Percentiles rank a stretch among this genome's conserved stretches.
Conservation (phyloP, 2,888 invertebrate species). For the Endomychus coccineus region DNA sequence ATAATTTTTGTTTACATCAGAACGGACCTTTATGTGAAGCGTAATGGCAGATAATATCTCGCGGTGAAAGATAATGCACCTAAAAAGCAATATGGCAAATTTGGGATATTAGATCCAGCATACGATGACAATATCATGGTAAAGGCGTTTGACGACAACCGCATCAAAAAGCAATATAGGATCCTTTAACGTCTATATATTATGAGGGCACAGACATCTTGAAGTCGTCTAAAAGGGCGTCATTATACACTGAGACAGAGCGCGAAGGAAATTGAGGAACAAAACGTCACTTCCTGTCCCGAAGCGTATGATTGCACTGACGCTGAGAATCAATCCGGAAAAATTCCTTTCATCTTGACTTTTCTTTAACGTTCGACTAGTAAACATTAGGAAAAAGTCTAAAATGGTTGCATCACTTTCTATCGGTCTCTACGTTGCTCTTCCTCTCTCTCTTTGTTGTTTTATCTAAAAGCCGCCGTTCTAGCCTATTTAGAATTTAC, state of each 20-base stretch:
- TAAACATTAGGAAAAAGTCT: no score
- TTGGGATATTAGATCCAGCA: slow-evolving; percentile 21
- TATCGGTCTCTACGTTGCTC: no score
- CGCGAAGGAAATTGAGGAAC: slow-evolving; percentile 32
- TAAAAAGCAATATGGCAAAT: slow-evolving; percentile 19
- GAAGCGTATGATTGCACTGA: slow-evolving; percentile 27
- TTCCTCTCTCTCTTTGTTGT: no score
- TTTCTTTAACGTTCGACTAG: slow-evolving; percentile 1
- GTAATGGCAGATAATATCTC: slow-evolving; percentile 19
- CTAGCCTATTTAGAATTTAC: no score
- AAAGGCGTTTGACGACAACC: slow-evolving; percentile 25
- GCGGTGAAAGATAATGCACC: slow-evolving; percentile 19
- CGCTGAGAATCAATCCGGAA: slow-evolving; percentile 26
- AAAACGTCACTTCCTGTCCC: slow-evolving; percentile 30
- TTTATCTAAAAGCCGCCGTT: no score
- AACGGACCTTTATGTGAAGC: slow-evolving; percentile 5
- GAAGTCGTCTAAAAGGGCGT: slow-evolving; percentile 22
- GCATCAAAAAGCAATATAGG: slow-evolving; percentile 33
- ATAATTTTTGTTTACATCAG: slow-evolving; percentile 13
- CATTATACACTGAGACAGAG: slow-evolving; percentile 28
- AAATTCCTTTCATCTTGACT: slow-evolving; percentile 21
- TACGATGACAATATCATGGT: slow-evolving; percentile 26
- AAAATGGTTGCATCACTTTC: no score
- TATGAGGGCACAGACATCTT: slow-evolving; percentile 19
- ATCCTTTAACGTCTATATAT: slow-evolving; percentile 27